Evolutionary conservation across 2,797 vertebrate species (phyloP).

Genomic region (Darevskia mixta): DNA sequence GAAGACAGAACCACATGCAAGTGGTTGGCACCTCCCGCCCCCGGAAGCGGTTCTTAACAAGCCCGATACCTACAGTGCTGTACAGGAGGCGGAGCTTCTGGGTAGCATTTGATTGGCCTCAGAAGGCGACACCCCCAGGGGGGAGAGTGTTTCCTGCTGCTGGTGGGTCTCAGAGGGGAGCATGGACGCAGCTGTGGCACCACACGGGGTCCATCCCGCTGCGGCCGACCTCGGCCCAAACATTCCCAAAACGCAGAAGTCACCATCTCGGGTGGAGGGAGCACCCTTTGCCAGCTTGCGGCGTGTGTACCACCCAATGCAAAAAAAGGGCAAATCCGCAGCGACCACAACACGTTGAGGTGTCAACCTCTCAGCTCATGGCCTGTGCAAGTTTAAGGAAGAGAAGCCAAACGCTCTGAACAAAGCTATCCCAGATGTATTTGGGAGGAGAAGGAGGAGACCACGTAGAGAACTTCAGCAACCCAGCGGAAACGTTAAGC

Average conservation of each 20-base stretch:
- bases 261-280: conserved; percentile 71
- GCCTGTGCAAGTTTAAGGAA: background rate
- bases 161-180: conserved; percentile 64
- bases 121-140: conserved; percentile 63
- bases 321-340: background rate
- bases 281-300: background rate
- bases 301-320: background rate
- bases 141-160: conserved; percentile 56
- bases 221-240: conserved; percentile 73
- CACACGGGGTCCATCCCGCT: conserved; percentile 21
- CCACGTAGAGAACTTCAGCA: background rate
- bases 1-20: background rate
- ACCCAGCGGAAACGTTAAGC: background rate
- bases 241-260: conserved; percentile 81
- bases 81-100: conserved; percentile 78
- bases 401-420: background rate
- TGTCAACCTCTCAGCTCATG: background rate
- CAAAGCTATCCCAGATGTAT: background rate
- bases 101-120: conserved; percentile 83
- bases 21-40: background rate
- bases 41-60: background rate
- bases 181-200: background rate
- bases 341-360: background rate
- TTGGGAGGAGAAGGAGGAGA: background rate
- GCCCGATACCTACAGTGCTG: conserved; percentile 81